phyloP scores from a whole-genome alignment of 2,113 vertebrate species.

The Beaufortia kweichowensis region DNA sequence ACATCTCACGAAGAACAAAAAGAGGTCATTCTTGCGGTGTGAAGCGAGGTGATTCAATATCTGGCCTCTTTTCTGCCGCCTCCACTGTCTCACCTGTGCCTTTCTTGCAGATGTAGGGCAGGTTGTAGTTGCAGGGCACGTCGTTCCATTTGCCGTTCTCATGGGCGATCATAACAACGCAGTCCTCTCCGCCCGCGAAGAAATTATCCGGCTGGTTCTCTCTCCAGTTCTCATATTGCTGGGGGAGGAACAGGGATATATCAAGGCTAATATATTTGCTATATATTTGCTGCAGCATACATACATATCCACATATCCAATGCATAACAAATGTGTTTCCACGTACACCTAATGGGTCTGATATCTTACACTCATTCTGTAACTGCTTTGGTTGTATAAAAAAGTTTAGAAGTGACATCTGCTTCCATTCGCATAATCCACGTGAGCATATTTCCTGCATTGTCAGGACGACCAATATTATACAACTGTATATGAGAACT shows the following conservation, averaged over 20 bases:
- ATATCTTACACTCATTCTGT: slow-evolving; percentile 18
- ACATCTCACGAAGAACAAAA: slow-evolving; percentile 24
- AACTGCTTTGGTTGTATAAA: not conserved
- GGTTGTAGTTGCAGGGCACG: slow-evolving; percentile 98
- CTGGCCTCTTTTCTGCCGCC: slow-evolving; percentile 33
- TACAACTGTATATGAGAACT: not conserved
- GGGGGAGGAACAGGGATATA: slow-evolving; percentile 46
- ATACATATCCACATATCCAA: slow-evolving; percentile 5
- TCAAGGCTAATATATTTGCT: slow-evolving; percentile 33
- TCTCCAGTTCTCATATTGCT: slow-evolving; percentile 99
- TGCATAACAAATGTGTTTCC: slow-evolving; percentile 33
- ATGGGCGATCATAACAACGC: slow-evolving; percentile 93
- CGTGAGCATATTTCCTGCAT: not conserved
- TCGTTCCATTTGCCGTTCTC: slow-evolving; percentile 96
- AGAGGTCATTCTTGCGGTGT: not conserved
- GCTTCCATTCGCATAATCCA: not conserved
- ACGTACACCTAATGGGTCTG: slow-evolving; percentile 24
- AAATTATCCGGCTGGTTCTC: slow-evolving; percentile 97
- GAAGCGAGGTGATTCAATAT: not conserved
- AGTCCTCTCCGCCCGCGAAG: slow-evolving; percentile 95
- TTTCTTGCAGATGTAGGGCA: slow-evolving; percentile 98
- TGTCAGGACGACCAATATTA: not conserved
- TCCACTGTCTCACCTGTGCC: slow-evolving; percentile 85
- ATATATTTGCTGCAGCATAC: slow-evolving; percentile 6
- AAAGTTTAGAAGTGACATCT: not conserved